Evolutionary conservation across 2,888 invertebrate species (phyloP), one percentile per base, ranked within the genome.

Genomic region (Exocentrus adspersus): DNA sequence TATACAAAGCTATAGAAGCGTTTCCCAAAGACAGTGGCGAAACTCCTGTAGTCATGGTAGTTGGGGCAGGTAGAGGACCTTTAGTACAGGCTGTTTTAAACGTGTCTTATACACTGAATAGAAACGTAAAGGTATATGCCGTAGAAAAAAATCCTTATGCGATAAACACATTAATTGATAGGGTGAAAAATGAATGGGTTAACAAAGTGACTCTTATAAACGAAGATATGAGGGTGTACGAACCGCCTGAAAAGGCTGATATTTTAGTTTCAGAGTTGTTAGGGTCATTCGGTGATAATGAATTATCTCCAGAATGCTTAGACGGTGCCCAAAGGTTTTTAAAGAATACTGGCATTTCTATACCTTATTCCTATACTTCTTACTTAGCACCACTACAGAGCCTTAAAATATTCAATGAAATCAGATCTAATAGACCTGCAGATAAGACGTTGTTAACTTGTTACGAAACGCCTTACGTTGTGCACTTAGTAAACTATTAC

Each of bases 71-170:
- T 0, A 86, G 99, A 75, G 99, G 99, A 0, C 98, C 99, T 0
- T 84, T 99, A 54, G 96, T 98, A 1, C 88, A 93, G 73, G 93
- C 95, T n/a, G 88, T 93, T 52, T 82, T 98, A 1, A 91, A 92
- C 80, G 97, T 98, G 6, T 66, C 83, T 0, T 78, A 88, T 71
- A 87, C 90, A 70, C 89, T 93, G 0, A 65, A 68, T 37, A 69
- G 62, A 2, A 87, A 88, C 81, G 87, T 97, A 2, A 91, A 91
- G 81, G 87, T 98, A 7, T 95, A 95, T 82, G 98, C 97, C 5
- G 93, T 99, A 3, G 99, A 99, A 82, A 99, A 99, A 82, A 99
- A 99, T 86, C 94, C 96, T 0, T 96, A 94, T 84, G 98, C 99
- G 28, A 89, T 98, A 37, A 90, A 94, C 50, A 94, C 95, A 70